These are phyloP conservation scores for Vultur gryphus DNA, from an alignment of 2,797 vertebrate species.

Conservation along the genomic window DNA sequence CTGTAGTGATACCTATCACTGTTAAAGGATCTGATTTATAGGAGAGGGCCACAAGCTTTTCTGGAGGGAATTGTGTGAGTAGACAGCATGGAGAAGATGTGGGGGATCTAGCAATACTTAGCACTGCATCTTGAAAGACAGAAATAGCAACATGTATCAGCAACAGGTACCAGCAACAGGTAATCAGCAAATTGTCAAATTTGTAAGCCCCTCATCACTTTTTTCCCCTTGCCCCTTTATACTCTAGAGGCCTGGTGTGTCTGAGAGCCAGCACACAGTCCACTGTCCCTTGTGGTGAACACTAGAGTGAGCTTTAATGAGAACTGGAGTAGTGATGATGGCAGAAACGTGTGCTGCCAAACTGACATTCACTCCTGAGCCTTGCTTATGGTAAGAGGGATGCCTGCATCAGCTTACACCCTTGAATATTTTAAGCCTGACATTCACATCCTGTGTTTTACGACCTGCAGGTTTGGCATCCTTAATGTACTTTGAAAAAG, in stretches of 20 bases:
- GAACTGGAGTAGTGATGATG: not conserved
- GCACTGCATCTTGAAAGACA: not conserved
- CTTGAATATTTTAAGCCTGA: slow-evolving; percentile 11
- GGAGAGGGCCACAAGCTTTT: not conserved
- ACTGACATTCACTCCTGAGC: not conserved
- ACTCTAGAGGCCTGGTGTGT: not conserved
- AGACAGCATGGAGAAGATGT: not conserved
- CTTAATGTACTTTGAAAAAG: not conserved
- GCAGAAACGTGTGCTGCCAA: not conserved
- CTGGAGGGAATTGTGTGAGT: not conserved
- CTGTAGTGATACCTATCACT: not conserved
- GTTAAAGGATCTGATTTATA: not conserved
- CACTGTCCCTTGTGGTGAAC: not conserved
- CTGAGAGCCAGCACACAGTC: not conserved
- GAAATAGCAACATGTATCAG: not conserved
- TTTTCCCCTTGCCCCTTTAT: not conserved
- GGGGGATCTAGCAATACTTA: not conserved
- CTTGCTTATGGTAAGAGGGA: not conserved
- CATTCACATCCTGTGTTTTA: not conserved
- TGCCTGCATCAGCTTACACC: not conserved
- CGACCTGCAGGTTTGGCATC: not conserved
- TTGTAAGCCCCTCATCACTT: not conserved
- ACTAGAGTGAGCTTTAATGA: not conserved
- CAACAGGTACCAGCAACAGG: not conserved
- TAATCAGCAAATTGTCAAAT: not conserved